These are phyloP conservation scores for Anastatus disparis DNA, from an alignment of 1,140 invertebrate genomes.

Conservation along the genomic window DNA sequence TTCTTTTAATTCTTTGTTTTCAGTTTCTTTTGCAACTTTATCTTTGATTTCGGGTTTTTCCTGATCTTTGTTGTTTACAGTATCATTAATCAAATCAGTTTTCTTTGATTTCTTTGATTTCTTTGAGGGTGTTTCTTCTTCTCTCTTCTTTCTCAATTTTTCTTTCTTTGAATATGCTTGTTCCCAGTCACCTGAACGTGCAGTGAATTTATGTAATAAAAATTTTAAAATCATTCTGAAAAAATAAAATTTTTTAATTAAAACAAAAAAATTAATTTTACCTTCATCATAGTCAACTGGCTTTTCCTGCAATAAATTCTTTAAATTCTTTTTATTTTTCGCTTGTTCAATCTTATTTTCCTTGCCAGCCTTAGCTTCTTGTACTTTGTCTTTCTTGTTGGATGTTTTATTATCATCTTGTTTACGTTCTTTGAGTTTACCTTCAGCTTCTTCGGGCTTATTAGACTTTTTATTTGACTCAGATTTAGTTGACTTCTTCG, in stretches of 20 bases:
- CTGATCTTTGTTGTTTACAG: conserved; percentile 59
- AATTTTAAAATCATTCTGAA: too few relatives aligned
- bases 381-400: conserved; percentile 62
- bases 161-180: conserved; percentile 76
- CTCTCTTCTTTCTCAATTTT: conserved; percentile 72
- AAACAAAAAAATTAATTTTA: too few relatives aligned
- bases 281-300: conserved; percentile 80
- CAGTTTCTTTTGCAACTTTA: conserved; percentile 66
- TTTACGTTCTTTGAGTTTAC: conserved; percentile 66
- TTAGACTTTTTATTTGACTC: conserved; percentile 53
- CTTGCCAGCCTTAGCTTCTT: conserved; percentile 60
- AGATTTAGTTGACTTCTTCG: conserved; percentile 63
- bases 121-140: conserved; percentile 67
- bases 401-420: conserved; percentile 62
- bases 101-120: conserved; percentile 64
- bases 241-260: too few relatives aligned
- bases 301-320: conserved; percentile 71
- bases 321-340: conserved; percentile 69
- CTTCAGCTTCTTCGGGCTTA: conserved; percentile 60
- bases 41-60: conserved; percentile 65
- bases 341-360: conserved; percentile 66
- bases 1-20: conserved; percentile 67
- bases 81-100: conserved; percentile 56
- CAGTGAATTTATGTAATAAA: too few relatives aligned
- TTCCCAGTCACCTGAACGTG: conserved; percentile 74